Percentiles rank a stretch among this genome's conserved stretches.
Evolutionary conservation across 2,888 invertebrate genomes (phyloP).

Genomic region (Standfussiana lucernea): DNA sequence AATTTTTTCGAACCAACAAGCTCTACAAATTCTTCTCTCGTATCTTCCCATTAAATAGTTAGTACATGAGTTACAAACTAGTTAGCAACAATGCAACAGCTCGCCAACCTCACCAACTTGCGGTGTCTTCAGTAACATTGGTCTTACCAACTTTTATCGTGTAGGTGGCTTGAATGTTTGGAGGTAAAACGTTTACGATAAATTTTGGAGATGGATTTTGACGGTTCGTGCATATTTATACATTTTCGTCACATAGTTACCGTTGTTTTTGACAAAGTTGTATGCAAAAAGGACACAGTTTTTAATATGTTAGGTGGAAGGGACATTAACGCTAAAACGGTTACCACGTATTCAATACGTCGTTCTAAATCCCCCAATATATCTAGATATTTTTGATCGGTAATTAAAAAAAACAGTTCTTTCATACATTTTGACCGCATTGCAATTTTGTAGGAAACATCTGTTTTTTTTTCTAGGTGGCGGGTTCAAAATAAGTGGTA

Average conservation of each 20-base stretch:
- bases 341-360: too few species aligned
- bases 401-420: too few species aligned
- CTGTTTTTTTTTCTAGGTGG: too few species aligned
- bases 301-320: too few species aligned
- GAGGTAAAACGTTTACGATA: constrained; percentile 11
- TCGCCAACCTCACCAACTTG: constrained; percentile 61
- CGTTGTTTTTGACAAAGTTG: neutral
- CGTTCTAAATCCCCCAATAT: too few species aligned
- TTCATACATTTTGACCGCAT: too few species aligned
- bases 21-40: constrained; percentile 5
- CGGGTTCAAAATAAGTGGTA: too few species aligned
- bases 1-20: neutral
- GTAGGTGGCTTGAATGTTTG: constrained; percentile 28
- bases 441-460: too few species aligned
- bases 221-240: neutral
- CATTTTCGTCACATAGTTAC: neutral
- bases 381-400: too few species aligned
- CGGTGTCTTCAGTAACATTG: constrained; percentile 48
- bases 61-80: constrained; percentile 65
- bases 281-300: neutral
- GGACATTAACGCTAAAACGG: too few species aligned
- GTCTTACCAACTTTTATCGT: constrained; percentile 45
- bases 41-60: constrained; percentile 66
- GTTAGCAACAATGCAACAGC: constrained; percentile 71
- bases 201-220: constrained; percentile 17